Conservation (phyloP, 2,797 vertebrate genomes). For the Onychomys leucogaster region DNA sequence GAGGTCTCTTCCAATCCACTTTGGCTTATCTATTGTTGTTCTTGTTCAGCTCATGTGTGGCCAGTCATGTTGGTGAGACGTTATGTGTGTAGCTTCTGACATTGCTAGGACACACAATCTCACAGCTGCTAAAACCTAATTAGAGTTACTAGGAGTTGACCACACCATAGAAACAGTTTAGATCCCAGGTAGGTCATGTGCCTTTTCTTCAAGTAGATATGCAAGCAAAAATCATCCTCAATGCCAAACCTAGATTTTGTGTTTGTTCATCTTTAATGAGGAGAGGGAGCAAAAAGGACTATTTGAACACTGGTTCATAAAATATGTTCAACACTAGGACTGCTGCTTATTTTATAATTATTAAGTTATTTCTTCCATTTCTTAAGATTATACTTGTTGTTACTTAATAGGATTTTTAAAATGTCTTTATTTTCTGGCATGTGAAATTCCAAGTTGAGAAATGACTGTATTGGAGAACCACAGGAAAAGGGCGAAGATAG, state of each 20-base stretch:
- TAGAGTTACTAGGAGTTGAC: not conserved
- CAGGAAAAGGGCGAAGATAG: not conserved
- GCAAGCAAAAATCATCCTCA: not conserved
- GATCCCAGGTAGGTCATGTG: not conserved
- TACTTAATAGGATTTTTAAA: not conserved
- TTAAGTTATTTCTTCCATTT: slow-evolving; percentile 16
- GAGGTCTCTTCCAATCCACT: not conserved
- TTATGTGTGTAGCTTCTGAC: not conserved
- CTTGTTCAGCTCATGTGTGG: not conserved
- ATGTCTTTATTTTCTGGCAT: not conserved
- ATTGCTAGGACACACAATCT: not conserved
- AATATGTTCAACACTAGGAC: not conserved
- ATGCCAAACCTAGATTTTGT: not conserved
- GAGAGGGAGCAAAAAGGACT: not conserved
- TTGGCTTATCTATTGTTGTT: not conserved
- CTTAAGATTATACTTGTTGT: slow-evolving; percentile 7
- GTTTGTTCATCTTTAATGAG: not conserved
- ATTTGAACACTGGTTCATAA: slow-evolving; percentile 6
- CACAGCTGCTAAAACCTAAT: not conserved
- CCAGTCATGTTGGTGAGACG: not conserved
- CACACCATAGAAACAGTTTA: not conserved
- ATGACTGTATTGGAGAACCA: not conserved
- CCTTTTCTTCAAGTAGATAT: not conserved
- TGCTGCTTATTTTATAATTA: not conserved
- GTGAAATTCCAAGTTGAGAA: not conserved